These are phyloP conservation scores for Pelobates cultripes DNA, from an alignment of 2,797 vertebrate species.

Conservation along the genomic window DNA sequence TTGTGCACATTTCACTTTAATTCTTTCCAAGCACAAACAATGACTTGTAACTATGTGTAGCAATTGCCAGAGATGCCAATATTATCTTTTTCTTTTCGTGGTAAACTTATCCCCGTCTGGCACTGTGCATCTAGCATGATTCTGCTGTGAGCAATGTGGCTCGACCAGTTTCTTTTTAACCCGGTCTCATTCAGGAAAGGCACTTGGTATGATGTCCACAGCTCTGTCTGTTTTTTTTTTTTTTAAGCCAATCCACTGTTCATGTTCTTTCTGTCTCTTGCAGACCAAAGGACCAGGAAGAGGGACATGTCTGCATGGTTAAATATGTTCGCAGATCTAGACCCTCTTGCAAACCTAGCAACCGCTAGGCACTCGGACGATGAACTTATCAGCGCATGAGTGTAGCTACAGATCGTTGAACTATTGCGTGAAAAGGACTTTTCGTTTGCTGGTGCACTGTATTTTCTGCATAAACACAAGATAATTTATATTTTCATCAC, in stretches of 20 bases:
- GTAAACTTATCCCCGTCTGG: too few species aligned
- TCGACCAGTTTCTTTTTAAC: too few species aligned
- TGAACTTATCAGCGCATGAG: constrained; percentile 79
- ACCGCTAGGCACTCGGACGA: constrained; percentile 78
- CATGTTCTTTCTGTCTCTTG: constrained; percentile 40
- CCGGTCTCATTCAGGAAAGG: too few species aligned
- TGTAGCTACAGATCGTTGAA: background rate
- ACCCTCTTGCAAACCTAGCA: constrained; percentile 82
- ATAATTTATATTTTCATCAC: background rate
- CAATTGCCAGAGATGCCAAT: too few species aligned
- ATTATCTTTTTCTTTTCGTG: too few species aligned
- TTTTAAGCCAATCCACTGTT: background rate
- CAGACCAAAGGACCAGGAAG: constrained; percentile 61
- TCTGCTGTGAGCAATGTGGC: too few species aligned
- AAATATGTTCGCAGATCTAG: constrained; percentile 79
- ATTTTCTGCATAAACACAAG: background rate
- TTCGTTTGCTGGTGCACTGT: background rate
- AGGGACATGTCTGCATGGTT: constrained; percentile 82
- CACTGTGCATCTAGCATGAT: too few species aligned
- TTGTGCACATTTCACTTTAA: too few species aligned
- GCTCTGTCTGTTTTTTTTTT: too few species aligned
- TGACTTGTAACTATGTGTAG: too few species aligned
- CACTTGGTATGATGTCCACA: too few species aligned
- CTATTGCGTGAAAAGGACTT: background rate
- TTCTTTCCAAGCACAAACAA: too few species aligned